These are phyloP conservation scores for Macroglossus sobrinus DNA, from an alignment of 2,113 vertebrate genomes.

Conservation along the genomic window DNA sequence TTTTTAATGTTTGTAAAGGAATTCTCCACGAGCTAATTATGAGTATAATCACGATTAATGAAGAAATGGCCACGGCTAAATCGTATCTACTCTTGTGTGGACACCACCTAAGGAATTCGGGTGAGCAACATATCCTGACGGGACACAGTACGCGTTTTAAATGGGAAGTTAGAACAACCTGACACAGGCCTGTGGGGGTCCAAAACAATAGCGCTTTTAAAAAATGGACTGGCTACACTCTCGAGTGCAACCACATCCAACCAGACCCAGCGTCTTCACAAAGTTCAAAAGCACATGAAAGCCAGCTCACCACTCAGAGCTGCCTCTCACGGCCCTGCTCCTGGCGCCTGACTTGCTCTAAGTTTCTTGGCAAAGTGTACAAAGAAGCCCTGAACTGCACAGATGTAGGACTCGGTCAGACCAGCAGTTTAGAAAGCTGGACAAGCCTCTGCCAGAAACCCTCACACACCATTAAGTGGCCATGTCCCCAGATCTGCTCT, in stretches of 20 bases:
- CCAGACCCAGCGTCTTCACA: neutral
- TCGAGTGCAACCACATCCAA: neutral
- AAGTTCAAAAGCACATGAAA: neutral
- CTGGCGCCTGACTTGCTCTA: too few relatives aligned
- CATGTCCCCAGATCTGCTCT: neutral
- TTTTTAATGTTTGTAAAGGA: neutral
- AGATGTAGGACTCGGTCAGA: neutral
- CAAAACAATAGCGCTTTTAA: neutral
- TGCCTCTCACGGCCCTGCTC: neutral
- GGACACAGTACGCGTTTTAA: neutral
- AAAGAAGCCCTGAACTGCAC: neutral
- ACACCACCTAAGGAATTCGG: neutral
- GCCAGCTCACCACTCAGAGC: neutral
- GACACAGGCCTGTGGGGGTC: neutral
- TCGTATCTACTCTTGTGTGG: neutral
- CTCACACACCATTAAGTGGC: neutral
- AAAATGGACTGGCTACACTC: neutral
- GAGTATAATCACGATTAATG: neutral
- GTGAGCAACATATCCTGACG: neutral
- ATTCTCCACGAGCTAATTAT: neutral
- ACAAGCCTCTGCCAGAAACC: neutral
- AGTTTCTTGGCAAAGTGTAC: neutral
- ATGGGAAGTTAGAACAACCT: neutral
- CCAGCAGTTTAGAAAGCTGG: neutral
- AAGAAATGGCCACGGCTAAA: neutral